Percentiles rank a stretch among this genome's conserved stretches.
These are phyloP conservation scores for Eupelmus urozonus DNA, from an alignment of 2,888 invertebrate species.

Conservation along the genomic window DNA sequence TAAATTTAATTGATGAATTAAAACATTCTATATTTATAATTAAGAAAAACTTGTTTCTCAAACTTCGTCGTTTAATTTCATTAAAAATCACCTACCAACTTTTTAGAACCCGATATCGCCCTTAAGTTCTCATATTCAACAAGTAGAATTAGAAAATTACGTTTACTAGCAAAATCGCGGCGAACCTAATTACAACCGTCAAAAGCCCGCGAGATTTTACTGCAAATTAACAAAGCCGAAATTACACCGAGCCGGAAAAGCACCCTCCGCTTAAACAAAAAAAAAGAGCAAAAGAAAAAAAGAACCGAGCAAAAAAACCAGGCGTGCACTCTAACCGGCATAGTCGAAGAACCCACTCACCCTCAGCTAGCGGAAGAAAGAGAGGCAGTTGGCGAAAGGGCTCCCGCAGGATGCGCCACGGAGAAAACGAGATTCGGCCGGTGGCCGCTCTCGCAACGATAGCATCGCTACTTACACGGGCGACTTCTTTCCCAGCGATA, in stretches of 20 bases:
- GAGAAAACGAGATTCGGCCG: conserved; percentile 43
- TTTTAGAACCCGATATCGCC: too few species aligned
- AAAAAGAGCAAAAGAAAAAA: background rate
- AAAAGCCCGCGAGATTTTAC: conserved; percentile 4
- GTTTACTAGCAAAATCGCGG: too few species aligned
- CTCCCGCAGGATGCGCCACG: conserved; percentile 44
- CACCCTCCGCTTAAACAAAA: too few species aligned
- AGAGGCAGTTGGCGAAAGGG: conserved; percentile 31
- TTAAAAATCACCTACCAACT: too few species aligned
- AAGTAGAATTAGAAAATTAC: too few species aligned
- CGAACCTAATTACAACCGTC: background rate
- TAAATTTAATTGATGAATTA: too few species aligned
- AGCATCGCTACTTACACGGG: conserved; percentile 51
- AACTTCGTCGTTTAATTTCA: too few species aligned
- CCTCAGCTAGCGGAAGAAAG: background rate
- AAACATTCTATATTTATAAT: too few species aligned
- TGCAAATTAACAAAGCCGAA: conserved; percentile 17
- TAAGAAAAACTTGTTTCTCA: too few species aligned
- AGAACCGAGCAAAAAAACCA: background rate
- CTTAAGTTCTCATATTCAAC: too few species aligned
- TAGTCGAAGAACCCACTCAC: background rate
- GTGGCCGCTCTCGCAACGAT: conserved; percentile 30
- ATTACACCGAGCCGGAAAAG: too few species aligned
- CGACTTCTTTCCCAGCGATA: conserved; percentile 47
- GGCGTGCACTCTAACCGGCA: background rate